Evolutionary conservation across 2,888 invertebrate genomes (phyloP).

Genomic region (Drosophila antonietae): DNA sequence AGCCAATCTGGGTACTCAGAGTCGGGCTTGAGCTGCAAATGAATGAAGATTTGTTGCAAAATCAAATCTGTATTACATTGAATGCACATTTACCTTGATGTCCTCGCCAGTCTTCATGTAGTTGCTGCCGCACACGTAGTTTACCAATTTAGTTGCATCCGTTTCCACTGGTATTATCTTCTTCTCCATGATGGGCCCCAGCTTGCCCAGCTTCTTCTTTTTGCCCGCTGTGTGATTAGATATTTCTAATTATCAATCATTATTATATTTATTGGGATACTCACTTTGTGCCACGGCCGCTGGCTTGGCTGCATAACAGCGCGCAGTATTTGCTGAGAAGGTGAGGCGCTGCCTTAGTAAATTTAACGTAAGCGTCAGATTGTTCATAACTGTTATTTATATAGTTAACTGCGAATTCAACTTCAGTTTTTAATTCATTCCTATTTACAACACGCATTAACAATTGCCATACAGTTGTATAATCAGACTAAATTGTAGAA

Average conservation of each 20-base stretch:
- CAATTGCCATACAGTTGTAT: conserved; percentile 44
- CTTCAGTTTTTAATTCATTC: conserved; percentile 4
- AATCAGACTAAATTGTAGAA: conserved; percentile 35
- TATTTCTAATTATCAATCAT: neutral
- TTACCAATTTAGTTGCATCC: conserved; percentile 91
- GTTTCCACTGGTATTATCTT: conserved; percentile 92
- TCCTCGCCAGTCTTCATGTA: conserved; percentile 92
- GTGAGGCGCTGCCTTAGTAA: conserved; percentile 50
- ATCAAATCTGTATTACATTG: fast-evolving
- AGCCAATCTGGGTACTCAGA: conserved; percentile 97
- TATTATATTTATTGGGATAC: neutral
- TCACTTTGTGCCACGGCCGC: conserved; percentile 64
- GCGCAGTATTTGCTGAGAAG: conserved; percentile 23
- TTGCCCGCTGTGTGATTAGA: conserved; percentile 81
- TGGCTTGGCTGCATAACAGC: conserved; percentile 69
- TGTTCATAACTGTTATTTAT: conserved; percentile 47
- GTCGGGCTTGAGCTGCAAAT: conserved; percentile 87
- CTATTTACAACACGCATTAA: conserved; percentile 28
- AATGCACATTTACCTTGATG: conserved; percentile 86
- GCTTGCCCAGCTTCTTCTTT: conserved; percentile 87
- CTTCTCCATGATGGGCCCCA: conserved; percentile 88
- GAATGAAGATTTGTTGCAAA: neutral
- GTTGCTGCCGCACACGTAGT: conserved; percentile 94
- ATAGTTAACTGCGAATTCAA: conserved; percentile 1
- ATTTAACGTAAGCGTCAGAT: conserved; percentile 36